Evolutionary conservation across 2,113 vertebrate genomes (phyloP).

Genomic region (Conger conger): DNA sequence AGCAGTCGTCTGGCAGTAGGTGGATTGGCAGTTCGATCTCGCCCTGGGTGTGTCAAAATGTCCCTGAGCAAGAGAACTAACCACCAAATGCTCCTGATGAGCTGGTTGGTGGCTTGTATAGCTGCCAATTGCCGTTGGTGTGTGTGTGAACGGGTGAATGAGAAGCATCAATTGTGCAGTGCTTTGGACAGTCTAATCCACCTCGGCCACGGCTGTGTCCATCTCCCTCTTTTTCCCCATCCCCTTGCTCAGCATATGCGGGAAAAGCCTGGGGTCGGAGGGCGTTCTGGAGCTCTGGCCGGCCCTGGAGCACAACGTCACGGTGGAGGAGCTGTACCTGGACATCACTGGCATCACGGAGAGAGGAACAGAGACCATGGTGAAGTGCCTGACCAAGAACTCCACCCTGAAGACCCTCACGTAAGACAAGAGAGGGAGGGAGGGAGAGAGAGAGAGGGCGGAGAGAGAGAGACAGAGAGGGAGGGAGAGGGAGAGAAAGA

Average conservation of each 20-base stretch:
- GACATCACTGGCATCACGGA: constrained; percentile 69
- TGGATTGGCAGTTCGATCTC: too few relatives aligned
- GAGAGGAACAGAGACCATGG: constrained; percentile 57
- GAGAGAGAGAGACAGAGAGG: not conserved
- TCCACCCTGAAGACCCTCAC: constrained; percentile 57
- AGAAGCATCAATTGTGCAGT: too few relatives aligned
- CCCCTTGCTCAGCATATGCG: constrained; percentile 56
- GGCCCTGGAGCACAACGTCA: constrained; percentile 56
- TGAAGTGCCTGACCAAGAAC: constrained; percentile 59
- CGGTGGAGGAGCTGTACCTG: constrained; percentile 64
- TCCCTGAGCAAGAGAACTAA: too few relatives aligned
- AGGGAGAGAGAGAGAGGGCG: too few relatives aligned
- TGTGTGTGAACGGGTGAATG: too few relatives aligned
- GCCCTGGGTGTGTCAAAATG: too few relatives aligned
- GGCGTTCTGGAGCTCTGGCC: constrained; percentile 61
- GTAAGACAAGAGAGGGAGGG: constrained; percentile 35
- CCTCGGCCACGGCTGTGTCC: too few relatives aligned
- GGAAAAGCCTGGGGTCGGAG: constrained; percentile 62
- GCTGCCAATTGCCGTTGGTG: too few relatives aligned
- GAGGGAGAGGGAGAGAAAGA: not conserved
- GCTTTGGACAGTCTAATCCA: not conserved
- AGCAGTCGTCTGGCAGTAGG: too few relatives aligned
- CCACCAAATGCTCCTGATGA: too few relatives aligned
- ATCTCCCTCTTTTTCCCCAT: not conserved
- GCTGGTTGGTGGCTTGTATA: too few relatives aligned